A percentile compares a stretch with the other conserved stretches of the same genome.
Evolutionary conservation across 2,113 vertebrate species (phyloP).

Genomic region (Brachyistius frenatus): DNA sequence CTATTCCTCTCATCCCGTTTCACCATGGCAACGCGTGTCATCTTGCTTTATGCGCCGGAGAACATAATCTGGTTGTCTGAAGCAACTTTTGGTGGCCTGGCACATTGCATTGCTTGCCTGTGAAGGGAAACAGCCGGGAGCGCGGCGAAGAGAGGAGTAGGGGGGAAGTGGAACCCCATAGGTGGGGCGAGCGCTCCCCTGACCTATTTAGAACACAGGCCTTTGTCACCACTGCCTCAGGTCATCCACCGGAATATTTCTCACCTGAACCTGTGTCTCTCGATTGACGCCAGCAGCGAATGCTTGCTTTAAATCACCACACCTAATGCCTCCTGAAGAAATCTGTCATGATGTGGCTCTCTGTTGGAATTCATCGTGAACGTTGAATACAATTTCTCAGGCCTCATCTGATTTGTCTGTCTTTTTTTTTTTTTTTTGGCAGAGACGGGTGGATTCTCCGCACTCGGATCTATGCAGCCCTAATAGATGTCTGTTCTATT

Average conservation of each 20-base stretch:
- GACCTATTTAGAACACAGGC: slow-evolving; percentile 79
- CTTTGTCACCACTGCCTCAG: slow-evolving; percentile 54
- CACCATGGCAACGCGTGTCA: slow-evolving; percentile 79
- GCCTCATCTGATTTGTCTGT: slow-evolving; percentile 5
- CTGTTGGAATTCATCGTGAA: background rate
- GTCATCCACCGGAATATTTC: slow-evolving; percentile 46
- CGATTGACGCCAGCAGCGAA: slow-evolving; percentile 22
- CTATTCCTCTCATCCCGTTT: slow-evolving; percentile 65
- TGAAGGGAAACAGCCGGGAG: slow-evolving; percentile 26
- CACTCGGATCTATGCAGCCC: slow-evolving; percentile 15
- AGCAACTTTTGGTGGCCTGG: slow-evolving; percentile 74
- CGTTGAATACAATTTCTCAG: slow-evolving; percentile 11
- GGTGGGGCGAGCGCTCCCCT: slow-evolving; percentile 69
- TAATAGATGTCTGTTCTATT: slow-evolving; percentile 60
- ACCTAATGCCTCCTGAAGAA: slow-evolving; percentile 35
- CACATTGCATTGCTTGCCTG: slow-evolving; percentile 29
- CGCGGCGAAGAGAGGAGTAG: slow-evolving; percentile 8
- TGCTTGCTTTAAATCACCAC: background rate
- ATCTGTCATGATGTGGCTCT: slow-evolving; percentile 12
- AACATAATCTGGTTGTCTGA: slow-evolving; percentile 74
- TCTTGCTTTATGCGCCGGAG: slow-evolving; percentile 61
- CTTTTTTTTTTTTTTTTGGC: background rate
- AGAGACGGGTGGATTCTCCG: background rate
- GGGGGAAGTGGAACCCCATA: slow-evolving; percentile 59
- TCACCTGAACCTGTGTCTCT: slow-evolving; percentile 35